phyloP scores from a whole-genome alignment of 1,140 invertebrate genomes.

The Orius insidiosus region DNA sequence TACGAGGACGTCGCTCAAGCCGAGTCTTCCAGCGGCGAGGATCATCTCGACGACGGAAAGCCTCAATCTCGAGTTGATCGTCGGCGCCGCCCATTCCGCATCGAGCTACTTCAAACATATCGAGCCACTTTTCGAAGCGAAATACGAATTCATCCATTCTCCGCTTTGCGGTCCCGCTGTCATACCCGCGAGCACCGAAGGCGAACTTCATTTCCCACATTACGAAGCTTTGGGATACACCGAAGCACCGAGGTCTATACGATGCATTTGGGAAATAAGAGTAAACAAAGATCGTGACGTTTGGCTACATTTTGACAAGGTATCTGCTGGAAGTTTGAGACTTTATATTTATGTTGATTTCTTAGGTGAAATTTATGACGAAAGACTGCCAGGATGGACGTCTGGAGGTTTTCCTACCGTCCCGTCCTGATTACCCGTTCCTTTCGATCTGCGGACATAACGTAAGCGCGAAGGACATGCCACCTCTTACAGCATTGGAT shows the following conservation, averaged over 20 bases:
- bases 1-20: neutral
- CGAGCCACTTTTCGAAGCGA: slow-evolving; percentile 61
- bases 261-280: slow-evolving; percentile 73
- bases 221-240: slow-evolving; percentile 64
- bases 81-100: slow-evolving; percentile 64
- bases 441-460: slow-evolving; percentile 68
- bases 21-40: slow-evolving; percentile 10
- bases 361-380: slow-evolving; percentile 52
- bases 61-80: slow-evolving; percentile 56
- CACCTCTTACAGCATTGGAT: slow-evolving; percentile 56
- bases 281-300: slow-evolving; percentile 64
- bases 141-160: slow-evolving; percentile 72
- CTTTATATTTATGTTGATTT: neutral
- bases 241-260: slow-evolving; percentile 52
- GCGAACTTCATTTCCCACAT: slow-evolving; percentile 60
- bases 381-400: slow-evolving; percentile 66
- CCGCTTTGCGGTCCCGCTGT: slow-evolving; percentile 69
- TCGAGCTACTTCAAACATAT: slow-evolving; percentile 73
- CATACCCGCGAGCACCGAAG: slow-evolving; percentile 55
- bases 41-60: slow-evolving; percentile 31
- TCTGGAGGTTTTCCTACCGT: slow-evolving; percentile 61
- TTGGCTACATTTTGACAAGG: slow-evolving; percentile 70
- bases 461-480: slow-evolving; percentile 54
- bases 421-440: slow-evolving; percentile 40
- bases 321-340: no score